Evolutionary conservation across 2,797 vertebrate species (phyloP), one percentile per base, ranked within the genome.

Genomic region (Tenualosa thibaudeaui): DNA sequence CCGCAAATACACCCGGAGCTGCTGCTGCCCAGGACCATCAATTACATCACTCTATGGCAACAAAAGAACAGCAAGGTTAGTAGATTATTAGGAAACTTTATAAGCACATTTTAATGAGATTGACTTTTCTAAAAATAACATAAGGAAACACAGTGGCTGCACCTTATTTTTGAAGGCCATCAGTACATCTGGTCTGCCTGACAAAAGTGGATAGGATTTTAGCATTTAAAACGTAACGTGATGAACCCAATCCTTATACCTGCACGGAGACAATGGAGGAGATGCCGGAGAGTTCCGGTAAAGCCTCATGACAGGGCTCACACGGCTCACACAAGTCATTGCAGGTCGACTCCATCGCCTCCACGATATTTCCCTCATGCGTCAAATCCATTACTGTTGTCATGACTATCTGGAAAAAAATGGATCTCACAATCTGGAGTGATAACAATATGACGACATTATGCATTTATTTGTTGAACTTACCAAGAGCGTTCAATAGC

Each of bases 1-100:
- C 91, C 97, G 88, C 89, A 98, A 92, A 88, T 96, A 98, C 49
- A 98, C 97, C 46, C 93, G 95, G 92, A 98, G 91, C 43, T 94
- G 95, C 71, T 94, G 96, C 71, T 93, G 89, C 54, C 89, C 94
- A n/a, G 89, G 50, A 19, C 26, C 81, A 5, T 83, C 85, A 2
- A 84, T 17, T 0, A 19, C 49, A 7, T 93, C 92, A 78, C 54
- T 82, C 95, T 96, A 58, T 19, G 86, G 13, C 4, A 78, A 84
- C 6, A 71, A 60, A 68, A 26, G 8, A 5, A 37, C 84, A 12
- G 81, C 15, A 17, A 51, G 50, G 50, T 51, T 51, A 46, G 50
- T 51, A 51, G 50, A 51, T 51, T 49, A 7, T 9, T 9, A 51
- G 50, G 10, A 51, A 31, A 13, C 7, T 7, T 31, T 31, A 31